Evolutionary conservation across 2,113 vertebrate genomes (phyloP).

Genomic region (Psammodynastes pulverulentus): DNA sequence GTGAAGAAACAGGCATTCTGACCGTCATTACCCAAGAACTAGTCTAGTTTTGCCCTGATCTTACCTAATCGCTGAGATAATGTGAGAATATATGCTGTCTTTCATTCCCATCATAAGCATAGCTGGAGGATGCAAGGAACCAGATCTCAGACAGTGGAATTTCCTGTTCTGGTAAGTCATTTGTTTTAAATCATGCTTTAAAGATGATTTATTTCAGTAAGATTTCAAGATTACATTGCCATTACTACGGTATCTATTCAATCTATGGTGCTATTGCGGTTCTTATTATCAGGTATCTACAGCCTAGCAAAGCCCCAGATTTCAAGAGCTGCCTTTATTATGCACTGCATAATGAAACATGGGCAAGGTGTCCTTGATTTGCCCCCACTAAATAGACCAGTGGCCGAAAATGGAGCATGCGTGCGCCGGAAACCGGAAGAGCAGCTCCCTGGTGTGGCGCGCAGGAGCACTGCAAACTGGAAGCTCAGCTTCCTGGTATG

Average conservation of each 20-base stretch:
- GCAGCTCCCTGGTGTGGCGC: too few relatives aligned
- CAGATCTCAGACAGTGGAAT: not conserved
- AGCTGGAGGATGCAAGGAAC: not conserved
- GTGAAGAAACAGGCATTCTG: not conserved
- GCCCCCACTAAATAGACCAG: not conserved
- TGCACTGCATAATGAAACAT: not conserved
- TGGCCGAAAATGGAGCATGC: too few relatives aligned
- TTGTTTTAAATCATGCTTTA: not conserved
- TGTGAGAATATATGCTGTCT: not conserved
- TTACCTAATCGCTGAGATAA: not conserved
- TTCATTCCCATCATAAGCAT: not conserved
- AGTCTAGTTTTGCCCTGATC: not conserved
- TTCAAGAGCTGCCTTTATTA: not conserved
- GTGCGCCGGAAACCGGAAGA: too few relatives aligned
- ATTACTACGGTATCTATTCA: not conserved
- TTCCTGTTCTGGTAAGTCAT: not conserved
- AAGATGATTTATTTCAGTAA: not conserved
- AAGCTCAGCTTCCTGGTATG: too few relatives aligned
- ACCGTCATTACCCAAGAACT: not conserved
- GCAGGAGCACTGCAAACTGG: too few relatives aligned
- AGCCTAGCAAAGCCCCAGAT: not conserved
- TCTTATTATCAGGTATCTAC: not conserved
- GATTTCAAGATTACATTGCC: not conserved
- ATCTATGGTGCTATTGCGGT: not conserved
- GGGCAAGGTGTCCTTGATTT: not conserved